Evolutionary conservation across 2,888 invertebrate genomes (phyloP).

Genomic region (Choreutis nemorana): DNA sequence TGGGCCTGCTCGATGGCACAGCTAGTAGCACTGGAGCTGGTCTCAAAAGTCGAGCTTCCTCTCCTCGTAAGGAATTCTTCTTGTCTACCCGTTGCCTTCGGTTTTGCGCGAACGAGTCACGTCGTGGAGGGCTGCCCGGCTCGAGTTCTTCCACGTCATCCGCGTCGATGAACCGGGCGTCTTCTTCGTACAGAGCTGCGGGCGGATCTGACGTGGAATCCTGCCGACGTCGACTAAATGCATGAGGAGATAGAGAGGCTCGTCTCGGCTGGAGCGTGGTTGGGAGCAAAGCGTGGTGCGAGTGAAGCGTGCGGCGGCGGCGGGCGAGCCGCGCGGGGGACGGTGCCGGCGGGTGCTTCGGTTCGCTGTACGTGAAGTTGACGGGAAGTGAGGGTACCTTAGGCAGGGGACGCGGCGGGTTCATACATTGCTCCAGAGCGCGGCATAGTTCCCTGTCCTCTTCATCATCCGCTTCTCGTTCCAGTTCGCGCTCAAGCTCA

Average conservation of each 20-base stretch:
- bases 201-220: constrained; percentile 53
- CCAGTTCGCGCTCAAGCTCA: constrained; percentile 88
- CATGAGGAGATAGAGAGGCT: constrained; percentile 62
- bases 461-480: constrained; percentile 78
- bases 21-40: constrained; percentile 42
- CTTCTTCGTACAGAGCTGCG: constrained; percentile 57
- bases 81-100: constrained; percentile 52
- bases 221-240: constrained; percentile 56
- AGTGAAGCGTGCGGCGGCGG: constrained; percentile 67
- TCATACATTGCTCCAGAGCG: constrained; percentile 68
- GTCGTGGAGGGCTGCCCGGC: constrained; percentile 49
- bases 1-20: constrained; percentile 41
- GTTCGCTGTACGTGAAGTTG: constrained; percentile 85
- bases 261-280: constrained; percentile 60
- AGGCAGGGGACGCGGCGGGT: constrained; percentile 60
- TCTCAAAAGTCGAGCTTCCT: constrained; percentile 49
- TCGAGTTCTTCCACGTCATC: constrained; percentile 63
- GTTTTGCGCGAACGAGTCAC: constrained; percentile 60
- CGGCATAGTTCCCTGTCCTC: constrained; percentile 76
- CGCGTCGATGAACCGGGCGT: constrained; percentile 66
- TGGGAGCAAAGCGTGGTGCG: constrained; percentile 66
- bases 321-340: constrained; percentile 40
- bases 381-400: constrained; percentile 82
- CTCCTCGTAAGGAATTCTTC: constrained; percentile 49
- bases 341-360: constrained; percentile 50